Evolutionary conservation across 2,113 vertebrate species (phyloP).

Genomic region (Columbina picui): DNA sequence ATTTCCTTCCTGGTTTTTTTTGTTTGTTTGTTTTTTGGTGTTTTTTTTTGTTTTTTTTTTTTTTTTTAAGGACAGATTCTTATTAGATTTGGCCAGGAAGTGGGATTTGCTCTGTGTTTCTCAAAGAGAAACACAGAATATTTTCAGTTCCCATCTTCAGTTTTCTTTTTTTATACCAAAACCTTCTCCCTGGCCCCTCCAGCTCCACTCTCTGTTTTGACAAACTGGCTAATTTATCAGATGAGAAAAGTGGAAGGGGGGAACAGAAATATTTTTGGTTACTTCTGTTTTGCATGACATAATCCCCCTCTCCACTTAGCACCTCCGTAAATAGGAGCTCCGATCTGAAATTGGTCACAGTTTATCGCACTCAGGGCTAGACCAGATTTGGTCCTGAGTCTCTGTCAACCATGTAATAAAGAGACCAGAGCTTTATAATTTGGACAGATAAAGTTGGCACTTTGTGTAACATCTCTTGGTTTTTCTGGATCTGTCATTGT

Average conservation of each 20-base stretch:
- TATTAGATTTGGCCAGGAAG: background rate
- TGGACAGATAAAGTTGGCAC: background rate
- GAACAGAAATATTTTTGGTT: conserved; percentile 16
- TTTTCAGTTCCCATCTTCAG: background rate
- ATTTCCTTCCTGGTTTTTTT: background rate
- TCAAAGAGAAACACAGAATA: background rate
- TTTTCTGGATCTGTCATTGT: background rate
- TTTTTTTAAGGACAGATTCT: background rate
- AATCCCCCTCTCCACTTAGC: background rate
- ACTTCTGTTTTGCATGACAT: conserved; percentile 28
- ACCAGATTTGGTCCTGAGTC: background rate
- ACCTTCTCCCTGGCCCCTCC: background rate
- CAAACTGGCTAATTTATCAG: conserved; percentile 29
- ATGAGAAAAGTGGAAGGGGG: conserved; percentile 2
- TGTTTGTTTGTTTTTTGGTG: too few species aligned
- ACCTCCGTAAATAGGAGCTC: conserved; percentile 23
- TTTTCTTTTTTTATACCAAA: conserved; percentile 23
- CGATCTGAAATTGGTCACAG: conserved; percentile 18
- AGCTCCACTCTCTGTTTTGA: conserved; percentile 19
- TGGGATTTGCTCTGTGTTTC: background rate
- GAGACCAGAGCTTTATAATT: background rate
- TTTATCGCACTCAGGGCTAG: background rate
- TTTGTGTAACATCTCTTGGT: background rate
- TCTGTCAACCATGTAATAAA: background rate
- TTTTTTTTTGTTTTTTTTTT: too few species aligned